phyloP scores from a whole-genome alignment of 2,113 vertebrate genomes.

The Hystrix cristata region DNA sequence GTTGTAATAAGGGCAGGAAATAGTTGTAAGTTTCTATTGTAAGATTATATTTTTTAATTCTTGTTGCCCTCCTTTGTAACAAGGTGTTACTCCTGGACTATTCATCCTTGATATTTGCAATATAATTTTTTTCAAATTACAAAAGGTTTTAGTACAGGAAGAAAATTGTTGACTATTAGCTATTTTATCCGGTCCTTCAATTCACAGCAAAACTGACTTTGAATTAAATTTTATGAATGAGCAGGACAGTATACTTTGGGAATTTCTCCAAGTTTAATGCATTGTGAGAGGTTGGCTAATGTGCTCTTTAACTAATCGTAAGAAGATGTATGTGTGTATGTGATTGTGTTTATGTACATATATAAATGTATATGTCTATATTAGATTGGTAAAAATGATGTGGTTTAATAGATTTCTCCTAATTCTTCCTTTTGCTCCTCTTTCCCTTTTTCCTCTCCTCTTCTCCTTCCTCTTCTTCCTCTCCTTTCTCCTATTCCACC shows the following conservation, averaged over 20 bases:
- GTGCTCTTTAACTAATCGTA: neutral
- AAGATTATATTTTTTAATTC: constrained; percentile 7
- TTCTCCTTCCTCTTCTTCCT: too few species aligned
- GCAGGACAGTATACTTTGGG: neutral
- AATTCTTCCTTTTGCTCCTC: neutral
- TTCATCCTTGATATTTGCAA: neutral
- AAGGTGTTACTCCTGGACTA: neutral
- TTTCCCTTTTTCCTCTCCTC: neutral
- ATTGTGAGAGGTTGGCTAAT: neutral
- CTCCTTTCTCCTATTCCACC: neutral
- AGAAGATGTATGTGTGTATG: neutral
- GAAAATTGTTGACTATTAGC: constrained; percentile 16
- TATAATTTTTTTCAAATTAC: neutral
- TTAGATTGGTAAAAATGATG: neutral
- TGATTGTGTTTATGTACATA: neutral
- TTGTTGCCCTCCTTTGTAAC: neutral
- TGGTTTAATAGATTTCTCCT: constrained; percentile 26
- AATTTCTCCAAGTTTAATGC: constrained; percentile 29
- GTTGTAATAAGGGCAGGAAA: constrained; percentile 51
- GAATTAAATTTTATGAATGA: constrained; percentile 12
- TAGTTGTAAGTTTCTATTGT: constrained; percentile 53
- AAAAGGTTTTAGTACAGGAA: constrained; percentile 37
- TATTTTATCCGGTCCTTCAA: neutral
- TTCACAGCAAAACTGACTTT: constrained; percentile 23
- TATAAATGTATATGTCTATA: neutral